phyloP scores from a whole-genome alignment of 2,113 vertebrate genomes.

The Cololabis saira region DNA sequence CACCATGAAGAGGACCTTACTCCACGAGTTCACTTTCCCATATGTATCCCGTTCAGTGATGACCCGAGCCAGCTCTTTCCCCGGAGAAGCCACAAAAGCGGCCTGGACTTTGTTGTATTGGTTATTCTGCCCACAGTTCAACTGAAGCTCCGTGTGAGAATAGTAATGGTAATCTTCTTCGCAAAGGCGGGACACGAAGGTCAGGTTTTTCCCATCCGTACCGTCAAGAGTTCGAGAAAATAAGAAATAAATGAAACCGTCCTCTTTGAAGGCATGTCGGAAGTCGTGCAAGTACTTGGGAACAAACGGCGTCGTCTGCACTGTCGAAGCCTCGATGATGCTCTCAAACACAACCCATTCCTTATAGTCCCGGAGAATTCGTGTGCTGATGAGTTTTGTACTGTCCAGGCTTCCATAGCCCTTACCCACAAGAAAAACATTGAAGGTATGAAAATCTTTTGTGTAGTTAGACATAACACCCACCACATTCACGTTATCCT shows the following conservation, averaged over 20 bases:
- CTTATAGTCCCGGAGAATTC: conserved; percentile 82
- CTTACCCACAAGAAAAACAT: conserved; percentile 90
- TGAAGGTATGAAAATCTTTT: conserved; percentile 30
- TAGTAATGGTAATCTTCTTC: conserved; percentile 88
- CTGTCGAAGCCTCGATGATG: conserved; percentile 85
- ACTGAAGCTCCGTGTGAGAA: conserved; percentile 93
- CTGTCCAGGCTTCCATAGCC: conserved; percentile 91
- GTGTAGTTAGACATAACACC: conserved; percentile 85
- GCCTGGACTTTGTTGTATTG: conserved; percentile 86
- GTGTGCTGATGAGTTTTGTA: conserved; percentile 92
- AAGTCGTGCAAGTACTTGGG: conserved; percentile 83
- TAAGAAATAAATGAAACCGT: conserved; percentile 88
- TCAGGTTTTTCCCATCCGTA: conserved; percentile 84
- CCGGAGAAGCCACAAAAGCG: conserved; percentile 81
- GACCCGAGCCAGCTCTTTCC: conserved; percentile 75
- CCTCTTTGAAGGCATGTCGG: conserved; percentile 85
- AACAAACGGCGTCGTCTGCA: conserved; percentile 85
- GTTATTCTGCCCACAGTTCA: conserved; percentile 80
- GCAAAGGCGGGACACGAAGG: conserved; percentile 90
- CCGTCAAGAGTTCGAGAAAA: conserved; percentile 88
- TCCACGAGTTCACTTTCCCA: conserved; percentile 51
- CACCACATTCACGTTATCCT: conserved; percentile 89
- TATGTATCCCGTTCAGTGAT: conserved; percentile 64
- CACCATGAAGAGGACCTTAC: conserved; percentile 86
- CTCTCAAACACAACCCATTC: conserved; percentile 93